A percentile compares a stretch with the other conserved stretches of the same genome.
These are phyloP conservation scores for Meta bourneti DNA, from an alignment of 2,888 invertebrate species.

Conservation along the genomic window DNA sequence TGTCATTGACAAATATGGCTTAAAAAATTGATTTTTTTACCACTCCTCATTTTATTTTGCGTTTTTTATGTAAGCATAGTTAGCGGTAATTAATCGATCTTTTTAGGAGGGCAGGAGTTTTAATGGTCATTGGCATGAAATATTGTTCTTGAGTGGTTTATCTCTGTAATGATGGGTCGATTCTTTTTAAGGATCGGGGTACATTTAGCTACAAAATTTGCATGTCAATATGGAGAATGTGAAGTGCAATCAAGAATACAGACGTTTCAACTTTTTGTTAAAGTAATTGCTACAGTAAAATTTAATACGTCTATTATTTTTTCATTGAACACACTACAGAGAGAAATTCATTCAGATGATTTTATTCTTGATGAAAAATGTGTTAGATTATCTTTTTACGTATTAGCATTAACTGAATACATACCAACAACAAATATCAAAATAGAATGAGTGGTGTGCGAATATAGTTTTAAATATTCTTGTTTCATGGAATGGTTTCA, in stretches of 20 bases:
- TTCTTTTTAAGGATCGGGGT: background rate
- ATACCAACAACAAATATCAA: too few relatives aligned
- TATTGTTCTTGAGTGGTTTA: constrained; percentile 11
- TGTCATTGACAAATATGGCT: constrained; percentile 52
- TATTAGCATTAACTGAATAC: too few relatives aligned
- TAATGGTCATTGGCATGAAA: constrained; percentile 44
- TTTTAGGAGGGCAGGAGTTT: constrained; percentile 2
- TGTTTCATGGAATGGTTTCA: too few relatives aligned
- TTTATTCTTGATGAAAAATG: too few relatives aligned
- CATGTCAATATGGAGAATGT: background rate
- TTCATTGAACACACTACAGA: too few relatives aligned
- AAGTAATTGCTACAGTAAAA: too few relatives aligned
- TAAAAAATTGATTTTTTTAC: constrained; percentile 53
- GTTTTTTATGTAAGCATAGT: constrained; percentile 34
- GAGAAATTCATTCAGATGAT: too few relatives aligned
- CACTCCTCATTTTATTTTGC: constrained; percentile 1
- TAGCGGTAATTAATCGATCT: constrained; percentile 47
- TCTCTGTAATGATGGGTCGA: background rate
- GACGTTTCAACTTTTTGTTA: too few relatives aligned
- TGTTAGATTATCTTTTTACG: too few relatives aligned
- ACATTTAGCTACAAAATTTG: background rate
- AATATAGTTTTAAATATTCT: too few relatives aligned
- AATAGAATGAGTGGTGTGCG: too few relatives aligned
- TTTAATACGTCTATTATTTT: too few relatives aligned
- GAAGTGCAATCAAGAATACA: background rate